Base-by-base conservation (phyloP, 2,797 vertebrate species). In the Cryptoprocta ferox region DNA sequence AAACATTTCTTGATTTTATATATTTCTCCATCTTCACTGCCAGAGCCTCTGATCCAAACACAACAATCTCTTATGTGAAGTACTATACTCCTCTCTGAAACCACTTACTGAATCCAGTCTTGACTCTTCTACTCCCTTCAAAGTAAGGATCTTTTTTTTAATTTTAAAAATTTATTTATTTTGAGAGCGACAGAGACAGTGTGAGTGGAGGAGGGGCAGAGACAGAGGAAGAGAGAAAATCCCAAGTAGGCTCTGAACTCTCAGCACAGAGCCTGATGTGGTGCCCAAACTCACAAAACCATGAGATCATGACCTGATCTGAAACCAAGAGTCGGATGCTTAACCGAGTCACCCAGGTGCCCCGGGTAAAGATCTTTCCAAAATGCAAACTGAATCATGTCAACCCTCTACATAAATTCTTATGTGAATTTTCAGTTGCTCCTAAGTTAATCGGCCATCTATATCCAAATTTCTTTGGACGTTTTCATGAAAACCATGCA, bases 351-450 rank as follows among this genome's bases (percentile, higher is more conserved):
- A 10, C 2, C 21, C 8, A 59, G 56, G 21, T 9, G 8, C 21
- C 56, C 56, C 56, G 63, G 61, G 45, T 78, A 50, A 84, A n/a
- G 37, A 59, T 93, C n/a, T 45, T 79, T 87, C 83, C 6, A 92
- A 92, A 95, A 96, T 37, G 42, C 30, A 89, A 93, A 82, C 37
- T 26, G 48, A 85, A 65, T 76, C 45, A 81, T 48, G 53, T 59
- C 24, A 45, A 48, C 32, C 30, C 32, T 89, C 39, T 61, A 50
- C 24, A 66, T 82, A 53, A 82, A 87, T 59, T 81, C 24, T 95
- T 65, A 65, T 16, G 53, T 89, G 68, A 61, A 66, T 91, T 96
- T 93, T 30, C 70, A 28, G 30, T 86, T 18, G 15, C 59, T 79
- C 30, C 13, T 88, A n/a, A 13, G 53, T 53, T 91, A 61, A 73